phyloP scores from a whole-genome alignment of 2,797 vertebrate species.

The Distichodus sexfasciatus region DNA sequence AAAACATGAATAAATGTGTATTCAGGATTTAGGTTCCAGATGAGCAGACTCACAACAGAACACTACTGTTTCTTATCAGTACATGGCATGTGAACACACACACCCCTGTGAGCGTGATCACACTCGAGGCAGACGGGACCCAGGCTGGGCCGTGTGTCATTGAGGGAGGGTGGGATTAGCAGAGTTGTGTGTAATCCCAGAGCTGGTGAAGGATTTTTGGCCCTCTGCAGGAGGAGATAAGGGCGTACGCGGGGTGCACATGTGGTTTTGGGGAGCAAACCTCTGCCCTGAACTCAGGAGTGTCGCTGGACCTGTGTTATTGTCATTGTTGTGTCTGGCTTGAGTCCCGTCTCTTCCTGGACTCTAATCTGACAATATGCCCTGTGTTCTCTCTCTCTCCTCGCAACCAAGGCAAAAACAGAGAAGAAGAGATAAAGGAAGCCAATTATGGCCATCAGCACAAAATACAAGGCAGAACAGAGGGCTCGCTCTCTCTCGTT shows the following conservation, averaged over 20 bases:
- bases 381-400: constrained; percentile 5
- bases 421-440: background rate
- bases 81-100: constrained; percentile 49
- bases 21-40: constrained; percentile 4
- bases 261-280: background rate
- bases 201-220: constrained; percentile 49
- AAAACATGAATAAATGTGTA: too few relatives aligned
- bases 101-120: constrained; percentile 35
- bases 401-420: constrained; percentile 15
- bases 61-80: constrained; percentile 59
- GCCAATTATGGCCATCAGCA: background rate
- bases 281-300: background rate
- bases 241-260: background rate
- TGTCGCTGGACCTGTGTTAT: constrained; percentile 14
- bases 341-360: background rate
- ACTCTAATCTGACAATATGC: background rate
- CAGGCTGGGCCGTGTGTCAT: constrained; percentile 28
- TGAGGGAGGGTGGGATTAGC: constrained; percentile 66
- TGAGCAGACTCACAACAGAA: constrained; percentile 53
- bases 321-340: constrained; percentile 8
- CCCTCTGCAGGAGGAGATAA: constrained; percentile 70
- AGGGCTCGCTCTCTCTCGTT: background rate
- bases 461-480: background rate
- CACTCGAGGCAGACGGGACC: constrained; percentile 20
- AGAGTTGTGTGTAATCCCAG: constrained; percentile 65